Evolutionary conservation across 1,140 invertebrate species (phyloP), one percentile per base, ranked within the genome.

Genomic region (Lucilia sericata): DNA sequence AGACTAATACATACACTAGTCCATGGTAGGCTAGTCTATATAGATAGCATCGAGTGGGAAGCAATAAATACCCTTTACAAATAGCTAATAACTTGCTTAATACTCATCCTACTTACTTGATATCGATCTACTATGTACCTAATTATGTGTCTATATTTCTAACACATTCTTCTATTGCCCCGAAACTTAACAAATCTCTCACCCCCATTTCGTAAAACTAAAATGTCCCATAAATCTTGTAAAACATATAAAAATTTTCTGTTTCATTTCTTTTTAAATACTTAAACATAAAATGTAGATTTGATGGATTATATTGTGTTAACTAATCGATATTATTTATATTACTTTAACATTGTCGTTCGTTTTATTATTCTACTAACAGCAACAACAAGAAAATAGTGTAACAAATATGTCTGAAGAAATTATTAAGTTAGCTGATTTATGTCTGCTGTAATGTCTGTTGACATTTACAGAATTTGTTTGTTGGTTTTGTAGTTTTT

Each of bases 401-500:
- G 65, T 19, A 70, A 70, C 65, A 70, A 70, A 21, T 70, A n/a
- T 19, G 12, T 80, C 42, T 51, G 25, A 21, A 80, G 47, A 30
- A 80, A 80, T 80, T 51, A 80, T 80, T 51, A 49, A 49, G n/a
- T 49, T 80, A 19, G 76, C 17, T 80, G 76, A 80, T 80, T 80
- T 80, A 80, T 80, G 42, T 51, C 25, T 13, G 42, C 14, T 25
- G 76, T 80, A 21, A 80, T 80, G 42, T 42, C 42, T 80, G 76
- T 80, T 80, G 76, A 49, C 76, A 80, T 80, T 49, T 80, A 80
- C 76, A 80, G n/a, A 80, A 51, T 82, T 25, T 60, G 10, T 60
- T 30, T 9, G 19, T 82, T 82, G 14, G 7, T 80, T 42, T 51
- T 51, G 42, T 80, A 30, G 17, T 36, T 21, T 36, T 80, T 78